Evolutionary conservation across 2,888 invertebrate genomes (phyloP).

Genomic region (Erannis defoliaria): DNA sequence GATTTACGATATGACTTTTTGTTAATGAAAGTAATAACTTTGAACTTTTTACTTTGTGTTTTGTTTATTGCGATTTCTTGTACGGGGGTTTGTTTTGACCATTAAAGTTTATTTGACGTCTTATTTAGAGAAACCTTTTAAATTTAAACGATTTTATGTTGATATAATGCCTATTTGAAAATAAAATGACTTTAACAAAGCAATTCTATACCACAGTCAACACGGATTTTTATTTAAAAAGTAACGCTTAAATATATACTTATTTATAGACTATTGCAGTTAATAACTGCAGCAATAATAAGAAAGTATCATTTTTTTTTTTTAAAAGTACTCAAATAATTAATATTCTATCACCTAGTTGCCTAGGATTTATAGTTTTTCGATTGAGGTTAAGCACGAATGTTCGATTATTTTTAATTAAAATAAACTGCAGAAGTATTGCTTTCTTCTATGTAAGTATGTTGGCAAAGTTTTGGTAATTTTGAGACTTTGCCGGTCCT

Average conservation of each 20-base stretch:
- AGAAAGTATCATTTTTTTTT: too few species aligned
- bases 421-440: not conserved
- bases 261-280: too few species aligned
- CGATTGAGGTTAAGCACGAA: too few species aligned
- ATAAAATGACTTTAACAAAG: not conserved
- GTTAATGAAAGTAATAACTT: slow-evolving; percentile 72
- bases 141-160: not conserved
- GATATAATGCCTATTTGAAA: not conserved
- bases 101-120: slow-evolving; percentile 42
- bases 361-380: too few species aligned
- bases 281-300: too few species aligned
- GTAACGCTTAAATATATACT: too few species aligned
- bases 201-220: not conserved
- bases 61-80: slow-evolving; percentile 38
- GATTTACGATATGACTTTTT: slow-evolving; percentile 79
- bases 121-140: slow-evolving; percentile 29
- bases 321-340: too few species aligned
- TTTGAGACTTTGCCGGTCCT: too few species aligned
- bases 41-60: slow-evolving; percentile 39
- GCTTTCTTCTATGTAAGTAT: too few species aligned
- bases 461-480: too few species aligned
- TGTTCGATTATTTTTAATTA: not conserved
- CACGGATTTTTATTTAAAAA: too few species aligned
- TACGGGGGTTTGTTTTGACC: slow-evolving; percentile 36
- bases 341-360: too few species aligned